Conservation (phyloP, 2,113 vertebrate genomes). For the Naja naja region DNA sequence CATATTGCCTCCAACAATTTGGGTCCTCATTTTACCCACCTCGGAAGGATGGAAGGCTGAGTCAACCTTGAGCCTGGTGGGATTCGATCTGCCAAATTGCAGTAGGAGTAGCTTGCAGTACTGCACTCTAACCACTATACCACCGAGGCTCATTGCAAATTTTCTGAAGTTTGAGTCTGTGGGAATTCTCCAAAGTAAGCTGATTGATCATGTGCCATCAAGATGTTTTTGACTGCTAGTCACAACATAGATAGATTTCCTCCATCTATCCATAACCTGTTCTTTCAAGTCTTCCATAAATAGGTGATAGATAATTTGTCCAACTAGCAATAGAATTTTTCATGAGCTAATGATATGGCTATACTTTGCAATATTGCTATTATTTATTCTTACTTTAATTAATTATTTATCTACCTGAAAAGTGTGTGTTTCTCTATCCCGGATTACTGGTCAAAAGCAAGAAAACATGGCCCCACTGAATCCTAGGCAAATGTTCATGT, state of each 20-base stretch:
- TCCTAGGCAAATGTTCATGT: not conserved
- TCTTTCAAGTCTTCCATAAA: not conserved
- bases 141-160: not conserved
- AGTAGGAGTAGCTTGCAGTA: too few relatives aligned
- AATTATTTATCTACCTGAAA: not conserved
- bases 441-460: not conserved
- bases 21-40: too few relatives aligned
- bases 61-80: too few relatives aligned
- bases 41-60: too few relatives aligned
- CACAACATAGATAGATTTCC: not conserved
- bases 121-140: too few relatives aligned
- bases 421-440: not conserved
- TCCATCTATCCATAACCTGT: not conserved
- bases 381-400: not conserved
- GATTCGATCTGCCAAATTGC: too few relatives aligned
- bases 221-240: not conserved
- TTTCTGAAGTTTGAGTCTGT: not conserved
- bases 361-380: not conserved
- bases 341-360: not conserved
- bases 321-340: not conserved
- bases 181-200: not conserved
- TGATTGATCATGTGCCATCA: not conserved
- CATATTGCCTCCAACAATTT: too few relatives aligned
- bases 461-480: not conserved
- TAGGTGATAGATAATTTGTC: not conserved